Conservation (phyloP, 2,888 invertebrate genomes). For the Drosophila mettleri region DNA sequence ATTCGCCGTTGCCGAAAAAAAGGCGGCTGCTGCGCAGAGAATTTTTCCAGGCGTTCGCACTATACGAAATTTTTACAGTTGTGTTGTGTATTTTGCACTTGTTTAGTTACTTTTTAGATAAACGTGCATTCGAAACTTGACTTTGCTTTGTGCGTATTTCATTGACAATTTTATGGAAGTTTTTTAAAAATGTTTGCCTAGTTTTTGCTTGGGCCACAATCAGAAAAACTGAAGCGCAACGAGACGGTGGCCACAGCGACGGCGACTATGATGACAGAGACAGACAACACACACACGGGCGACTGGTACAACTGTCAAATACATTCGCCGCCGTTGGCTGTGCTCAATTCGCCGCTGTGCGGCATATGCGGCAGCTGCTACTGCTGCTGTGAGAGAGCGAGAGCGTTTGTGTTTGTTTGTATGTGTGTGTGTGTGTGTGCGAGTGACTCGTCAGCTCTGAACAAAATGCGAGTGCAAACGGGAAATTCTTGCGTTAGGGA, state of each 20-base stretch:
- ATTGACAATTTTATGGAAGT: conserved; percentile 42
- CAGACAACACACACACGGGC: conserved; percentile 57
- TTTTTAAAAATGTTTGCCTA: conserved; percentile 57
- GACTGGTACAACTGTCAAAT: conserved; percentile 62
- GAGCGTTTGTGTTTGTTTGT: conserved; percentile 24
- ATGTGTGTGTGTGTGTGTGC: conserved; percentile 18
- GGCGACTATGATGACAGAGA: conserved; percentile 71
- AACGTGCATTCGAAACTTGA: conserved; percentile 7
- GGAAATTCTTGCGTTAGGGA: conserved; percentile 56
- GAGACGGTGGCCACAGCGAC: conserved; percentile 70
- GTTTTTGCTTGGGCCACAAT: conserved; percentile 73
- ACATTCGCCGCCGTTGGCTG: conserved; percentile 63
- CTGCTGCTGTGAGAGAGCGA: conserved; percentile 20
- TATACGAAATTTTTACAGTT: conserved; percentile 31
- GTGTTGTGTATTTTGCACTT: conserved; percentile 20
- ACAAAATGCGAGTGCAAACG: conserved; percentile 64
- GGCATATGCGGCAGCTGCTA: conserved; percentile 71
- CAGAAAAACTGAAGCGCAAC: conserved; percentile 75
- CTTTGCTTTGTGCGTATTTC: conserved; percentile 36
- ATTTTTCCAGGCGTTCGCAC: conserved; percentile 63
- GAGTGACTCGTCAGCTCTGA: conserved; percentile 50
- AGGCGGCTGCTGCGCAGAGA: conserved; percentile 76
- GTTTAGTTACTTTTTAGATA: conserved; percentile 1
- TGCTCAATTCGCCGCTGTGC: conserved; percentile 62
- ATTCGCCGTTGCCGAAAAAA: conserved; percentile 52